Evolutionary conservation across 2,797 vertebrate species (phyloP), one percentile per base, ranked within the genome.

Genomic region (Rallus crepitans): DNA sequence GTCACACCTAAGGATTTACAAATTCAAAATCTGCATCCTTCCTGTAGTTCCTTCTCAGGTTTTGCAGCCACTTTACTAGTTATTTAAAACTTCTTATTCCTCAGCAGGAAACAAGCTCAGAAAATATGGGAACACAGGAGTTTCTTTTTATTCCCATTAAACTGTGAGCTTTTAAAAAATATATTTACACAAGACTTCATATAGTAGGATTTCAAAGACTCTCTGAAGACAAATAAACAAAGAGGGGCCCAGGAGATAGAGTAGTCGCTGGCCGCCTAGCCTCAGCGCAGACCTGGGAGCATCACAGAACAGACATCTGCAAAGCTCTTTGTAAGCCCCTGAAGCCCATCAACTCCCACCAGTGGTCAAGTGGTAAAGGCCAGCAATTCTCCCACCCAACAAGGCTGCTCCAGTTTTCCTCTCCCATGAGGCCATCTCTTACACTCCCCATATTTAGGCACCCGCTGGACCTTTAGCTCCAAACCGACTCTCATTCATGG

Each of bases 361-460:
- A 98, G 96, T 98, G 98, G 98, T 98, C 97, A 99, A 98, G 97
- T 93, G 94, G 97, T 97, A 91, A 96, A 98, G 93, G 66, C 71
- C 69, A 90, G 96, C 97, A 94, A 95, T 98, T 98, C 97, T 97
- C 61, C 96, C 96, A 96, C 96, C 93, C 93, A 92, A 98, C 96
- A 98, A 97, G 96, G 94, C 97, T 97, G 59, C 93, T 91, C 76
- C 96, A 96, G 82, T 89, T 90, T 87, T 97, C 97, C 97, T 94
- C 78, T 93, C 82, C 76, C 94, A 79, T 56, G 24, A 94, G 96
- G 87, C 90, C 91, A 86, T 90, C 96, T 91, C 95, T 97, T 96
- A 96, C 81, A 57, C 16, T 24, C 69, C 56, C 86, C 85, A 63
- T 75, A 75, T 93, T 96, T 78, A 91, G 96, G 91, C 80, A 92